Evolutionary conservation across 2,888 invertebrate genomes (phyloP).

Genomic region (Antheraea yamamai): DNA sequence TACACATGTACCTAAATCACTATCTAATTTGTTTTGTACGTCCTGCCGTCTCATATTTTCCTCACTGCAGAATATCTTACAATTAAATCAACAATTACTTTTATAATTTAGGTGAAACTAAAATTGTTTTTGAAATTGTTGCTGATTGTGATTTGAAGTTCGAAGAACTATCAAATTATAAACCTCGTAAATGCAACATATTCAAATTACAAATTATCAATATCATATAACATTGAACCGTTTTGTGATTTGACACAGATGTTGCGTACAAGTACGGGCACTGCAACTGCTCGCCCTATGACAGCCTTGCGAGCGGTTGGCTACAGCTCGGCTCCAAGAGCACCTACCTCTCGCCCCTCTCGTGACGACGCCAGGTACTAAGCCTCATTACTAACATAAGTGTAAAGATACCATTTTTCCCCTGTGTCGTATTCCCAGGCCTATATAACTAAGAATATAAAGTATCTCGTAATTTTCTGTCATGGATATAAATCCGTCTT

Average conservation of each 20-base stretch:
- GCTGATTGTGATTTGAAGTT: no score
- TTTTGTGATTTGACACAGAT: slow-evolving; percentile 48
- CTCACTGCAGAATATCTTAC: no score
- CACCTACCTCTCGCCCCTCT: slow-evolving; percentile 88
- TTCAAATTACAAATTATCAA: slow-evolving; percentile 44
- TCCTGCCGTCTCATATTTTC: no score
- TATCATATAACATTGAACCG: neutral
- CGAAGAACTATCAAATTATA: neutral
- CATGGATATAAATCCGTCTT: no score
- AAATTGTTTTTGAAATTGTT: no score
- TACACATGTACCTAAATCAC: no score
- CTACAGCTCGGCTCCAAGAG: slow-evolving; percentile 93
- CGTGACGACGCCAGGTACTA: slow-evolving; percentile 79
- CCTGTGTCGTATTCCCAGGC: no score
- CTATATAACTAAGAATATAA: neutral
- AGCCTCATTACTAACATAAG: neutral
- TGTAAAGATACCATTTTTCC: neutral
- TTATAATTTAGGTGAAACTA: neutral
- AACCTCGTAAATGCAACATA: neutral
- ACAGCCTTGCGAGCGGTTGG: slow-evolving; percentile 98
- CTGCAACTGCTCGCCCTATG: slow-evolving; percentile 88
- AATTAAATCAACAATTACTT: neutral
- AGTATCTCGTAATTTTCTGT: neutral
- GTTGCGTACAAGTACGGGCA: slow-evolving; percentile 66
- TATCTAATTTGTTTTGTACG: no score